These are phyloP conservation scores for Leucophenga montana DNA, from an alignment of 2,888 invertebrate genomes.

Conservation along the genomic window DNA sequence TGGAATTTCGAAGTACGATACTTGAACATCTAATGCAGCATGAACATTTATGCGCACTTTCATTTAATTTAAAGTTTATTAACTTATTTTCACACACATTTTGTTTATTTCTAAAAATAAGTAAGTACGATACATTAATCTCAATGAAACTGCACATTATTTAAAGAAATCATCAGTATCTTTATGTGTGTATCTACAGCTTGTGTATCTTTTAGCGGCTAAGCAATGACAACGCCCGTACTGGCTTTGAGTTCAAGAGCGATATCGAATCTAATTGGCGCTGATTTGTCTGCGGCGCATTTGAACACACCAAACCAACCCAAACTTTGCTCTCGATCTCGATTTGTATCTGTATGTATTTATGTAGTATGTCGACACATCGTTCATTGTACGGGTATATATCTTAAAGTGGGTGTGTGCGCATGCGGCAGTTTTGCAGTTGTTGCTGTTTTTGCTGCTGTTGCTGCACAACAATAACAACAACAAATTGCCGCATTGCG, in stretches of 20 bases:
- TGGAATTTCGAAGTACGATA: background rate
- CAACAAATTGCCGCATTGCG: background rate
- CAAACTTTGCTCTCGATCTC: no score
- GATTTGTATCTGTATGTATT: no score
- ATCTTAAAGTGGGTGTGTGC: background rate
- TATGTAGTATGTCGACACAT: background rate
- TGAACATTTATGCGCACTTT: background rate
- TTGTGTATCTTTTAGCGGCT: slow-evolving; percentile 8
- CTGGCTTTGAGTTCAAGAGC: background rate
- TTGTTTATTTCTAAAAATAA: slow-evolving; percentile 2
- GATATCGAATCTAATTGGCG: slow-evolving; percentile 29
- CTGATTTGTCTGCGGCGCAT: slow-evolving; percentile 43
- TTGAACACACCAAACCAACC: background rate
- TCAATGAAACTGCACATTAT: background rate
- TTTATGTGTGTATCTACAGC: background rate
- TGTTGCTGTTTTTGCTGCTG: background rate
- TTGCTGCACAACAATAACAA: background rate
- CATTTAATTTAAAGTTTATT: background rate
- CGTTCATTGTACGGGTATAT: background rate
- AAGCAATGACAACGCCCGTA: background rate
- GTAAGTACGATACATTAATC: slow-evolving; percentile 19
- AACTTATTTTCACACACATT: background rate
- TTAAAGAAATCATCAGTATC: background rate
- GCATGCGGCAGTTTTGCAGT: background rate
- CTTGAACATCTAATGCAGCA: no score